phyloP scores from a whole-genome alignment of 2,113 vertebrate species.

The Stomatorhinus ivindoensis region DNA sequence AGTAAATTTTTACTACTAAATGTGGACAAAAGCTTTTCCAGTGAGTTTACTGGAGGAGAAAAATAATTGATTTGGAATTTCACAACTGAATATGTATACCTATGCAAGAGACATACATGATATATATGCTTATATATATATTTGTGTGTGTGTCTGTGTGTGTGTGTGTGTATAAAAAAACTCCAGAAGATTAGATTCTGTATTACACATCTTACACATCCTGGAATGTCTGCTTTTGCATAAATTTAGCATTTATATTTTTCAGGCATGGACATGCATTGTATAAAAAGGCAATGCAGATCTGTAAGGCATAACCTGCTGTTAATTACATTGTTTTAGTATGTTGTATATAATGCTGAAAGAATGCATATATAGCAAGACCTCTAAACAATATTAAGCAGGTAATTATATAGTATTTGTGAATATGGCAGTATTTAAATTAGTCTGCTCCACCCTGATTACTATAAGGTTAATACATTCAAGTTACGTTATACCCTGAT shows the following conservation, averaged over 20 bases:
- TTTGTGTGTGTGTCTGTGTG: background rate
- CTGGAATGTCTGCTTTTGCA: background rate
- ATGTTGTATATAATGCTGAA: background rate
- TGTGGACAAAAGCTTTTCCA: background rate
- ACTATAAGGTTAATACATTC: background rate
- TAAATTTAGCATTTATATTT: background rate
- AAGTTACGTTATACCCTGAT: background rate
- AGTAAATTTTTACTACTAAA: background rate
- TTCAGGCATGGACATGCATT: background rate
- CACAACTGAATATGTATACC: background rate
- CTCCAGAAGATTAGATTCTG: no score
- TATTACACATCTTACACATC: no score
- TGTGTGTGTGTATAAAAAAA: background rate
- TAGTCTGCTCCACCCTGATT: background rate
- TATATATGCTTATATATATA: background rate
- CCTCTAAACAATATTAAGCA: background rate
- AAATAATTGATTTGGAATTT: background rate
- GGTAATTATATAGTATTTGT: background rate
- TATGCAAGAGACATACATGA: background rate
- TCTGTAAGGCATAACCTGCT: background rate
- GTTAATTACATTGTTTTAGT: background rate
- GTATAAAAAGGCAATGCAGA: background rate
- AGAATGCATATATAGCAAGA: background rate
- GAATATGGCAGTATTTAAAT: background rate
- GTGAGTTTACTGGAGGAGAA: background rate